Base-by-base conservation (phyloP, 1,140 invertebrate genomes). In the Schlechtendalia chinensis region DNA sequence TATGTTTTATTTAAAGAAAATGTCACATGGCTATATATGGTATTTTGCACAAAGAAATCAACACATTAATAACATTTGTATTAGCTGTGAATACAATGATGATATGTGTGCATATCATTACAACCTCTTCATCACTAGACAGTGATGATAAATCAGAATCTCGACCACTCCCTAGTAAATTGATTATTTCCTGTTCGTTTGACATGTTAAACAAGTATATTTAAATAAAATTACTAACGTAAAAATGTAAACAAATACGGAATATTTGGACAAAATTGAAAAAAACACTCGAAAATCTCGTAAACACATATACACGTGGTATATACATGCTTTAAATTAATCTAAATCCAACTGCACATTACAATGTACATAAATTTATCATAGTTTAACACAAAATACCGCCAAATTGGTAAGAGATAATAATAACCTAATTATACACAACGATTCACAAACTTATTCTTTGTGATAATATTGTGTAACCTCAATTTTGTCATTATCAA, bases 201-300 rank as follows among this genome's bases (percentile, higher is more conserved):
- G 39, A 45, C 39, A 45, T 45, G 39, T 4, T 45, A 45, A 45
- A 12, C 56, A 22, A 12, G 11, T 58, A n/a, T 22, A 22, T 58
- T 58, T 58, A 58, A 58, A 58, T n/a, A 22, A 58, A 58, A n/a
- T 58, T 22, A 58, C 56, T 58, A 22, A n/a, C 22, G 56, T 58
- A 58, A 58, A n/a, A 58, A 58, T n/a, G 11, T 22, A 58, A 24
- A 58, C 22, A 58, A 58, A 22, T 59, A 59, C 22, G 56, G 10
- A 59, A 59, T 22, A 4, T 11, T 24, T 45, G 5, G 39, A 45
- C 39, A 10, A 45, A 45, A 45, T 45, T 45, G 39, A n/a, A 45
- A 45, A 4, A 45, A 45, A 45, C 10, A 45, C 39, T 45, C 39
- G 10, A 5, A 45, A 45, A 5, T 5, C 39, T 5, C 39, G 39